A percentile compares a stretch with the other conserved stretches of the same genome.
phyloP scores from a whole-genome alignment of 2,113 vertebrate species.

The Tychaedon coryphoeus region DNA sequence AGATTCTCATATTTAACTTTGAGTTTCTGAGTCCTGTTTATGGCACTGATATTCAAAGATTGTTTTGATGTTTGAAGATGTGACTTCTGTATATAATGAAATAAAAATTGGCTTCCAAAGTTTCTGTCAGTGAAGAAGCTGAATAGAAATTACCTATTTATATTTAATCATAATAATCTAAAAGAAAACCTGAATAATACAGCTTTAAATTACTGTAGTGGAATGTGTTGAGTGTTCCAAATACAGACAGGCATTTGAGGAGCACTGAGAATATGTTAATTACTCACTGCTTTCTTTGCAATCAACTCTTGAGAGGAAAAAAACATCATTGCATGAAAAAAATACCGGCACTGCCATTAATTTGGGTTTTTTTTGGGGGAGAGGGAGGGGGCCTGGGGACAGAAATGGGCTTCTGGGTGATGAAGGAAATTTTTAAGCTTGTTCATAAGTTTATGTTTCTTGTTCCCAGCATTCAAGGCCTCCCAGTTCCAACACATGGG shows the following conservation, averaged over 20 bases:
- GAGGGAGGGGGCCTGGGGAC: background rate
- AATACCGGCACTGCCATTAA: background rate
- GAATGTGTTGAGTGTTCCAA: background rate
- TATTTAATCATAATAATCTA: slow-evolving; percentile 33
- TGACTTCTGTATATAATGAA: background rate
- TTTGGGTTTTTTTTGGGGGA: background rate
- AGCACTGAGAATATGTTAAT: background rate
- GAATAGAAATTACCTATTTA: slow-evolving; percentile 41
- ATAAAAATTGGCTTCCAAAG: slow-evolving; percentile 15
- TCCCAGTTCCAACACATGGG: background rate
- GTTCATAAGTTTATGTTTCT: background rate
- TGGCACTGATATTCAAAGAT: background rate
- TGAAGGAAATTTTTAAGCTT: background rate
- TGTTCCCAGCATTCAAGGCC: background rate
- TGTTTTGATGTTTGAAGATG: background rate
- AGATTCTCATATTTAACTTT: background rate
- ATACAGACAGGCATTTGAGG: background rate
- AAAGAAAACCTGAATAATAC: background rate
- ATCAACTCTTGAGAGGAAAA: background rate
- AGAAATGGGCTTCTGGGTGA: background rate
- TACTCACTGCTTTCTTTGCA: background rate
- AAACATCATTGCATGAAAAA: background rate
- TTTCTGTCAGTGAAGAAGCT: background rate
- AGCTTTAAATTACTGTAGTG: background rate
- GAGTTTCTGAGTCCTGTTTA: background rate